Base-by-base conservation (phyloP, 2,113 vertebrate species). In the Cebidichthys violaceus region DNA sequence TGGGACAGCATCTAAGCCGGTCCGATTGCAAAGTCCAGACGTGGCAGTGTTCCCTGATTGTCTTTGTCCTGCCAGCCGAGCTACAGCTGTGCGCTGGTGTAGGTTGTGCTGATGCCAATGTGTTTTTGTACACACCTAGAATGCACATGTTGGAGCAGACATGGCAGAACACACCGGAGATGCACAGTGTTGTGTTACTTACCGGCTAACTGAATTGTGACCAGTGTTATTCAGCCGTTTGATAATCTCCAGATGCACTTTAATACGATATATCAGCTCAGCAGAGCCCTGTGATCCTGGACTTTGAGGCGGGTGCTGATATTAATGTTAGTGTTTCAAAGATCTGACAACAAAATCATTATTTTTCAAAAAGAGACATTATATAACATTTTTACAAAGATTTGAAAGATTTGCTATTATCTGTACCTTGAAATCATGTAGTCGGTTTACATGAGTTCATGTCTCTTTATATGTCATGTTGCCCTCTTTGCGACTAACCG, bases 31-130 rank as follows among this genome's bases (percentile, higher is more conserved):
- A 47, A 65, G 72, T 85, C 65, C 77, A 75, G 50, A 79, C 79
- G 17, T 83, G 71, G 79, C 82, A 35, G 22, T 9, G 60, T 59
- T 54, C 66, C 82, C 70, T 76, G 70, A 62, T 74, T 76, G 60
- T 77, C 62, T 65, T 52, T 24, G 13, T 60, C 35, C 65, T 59
- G 77, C 85, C 68, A 82, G 47, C 72, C 59, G 11, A 64, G 76
- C 50, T 31, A 24, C 68, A 80, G 70, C 77, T 76, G 70, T 72
- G 82, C 75, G 80, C 41, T 10, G 11, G 50, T 70, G 69, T 15
- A 59, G 45, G 43, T 52, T 66, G 45, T 47, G 67, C 27, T 20
- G 71, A 43, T 77, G 74, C 68, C 75, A 80, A 9, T 3, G 43
- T 61, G 47, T 77, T 60, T 89, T 76, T 69, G 37, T 55, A 54